Base-by-base conservation (phyloP, 2,113 vertebrate species). In the Eulemur macaco region DNA sequence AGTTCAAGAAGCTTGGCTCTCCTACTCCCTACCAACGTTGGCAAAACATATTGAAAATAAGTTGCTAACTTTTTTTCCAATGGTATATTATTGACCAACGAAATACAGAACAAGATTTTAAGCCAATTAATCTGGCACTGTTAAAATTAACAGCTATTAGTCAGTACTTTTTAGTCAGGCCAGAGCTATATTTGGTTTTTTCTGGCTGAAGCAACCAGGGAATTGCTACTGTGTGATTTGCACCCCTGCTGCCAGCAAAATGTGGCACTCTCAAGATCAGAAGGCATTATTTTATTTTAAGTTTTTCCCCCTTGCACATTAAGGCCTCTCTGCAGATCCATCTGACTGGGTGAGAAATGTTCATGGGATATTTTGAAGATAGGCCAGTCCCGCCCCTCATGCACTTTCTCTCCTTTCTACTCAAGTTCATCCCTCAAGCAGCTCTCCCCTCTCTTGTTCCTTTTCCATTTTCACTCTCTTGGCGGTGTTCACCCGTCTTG, bases 241-340 rank as follows among this genome's bases (percentile, higher is more conserved):
- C 50, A 76, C 39, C 13, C 73, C 74, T 31, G 23, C 76, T 76
- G 76, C 63, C 69, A 60, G 66, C 56, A 86, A 21, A 82, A 76
- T n/a, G 50, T 42, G 66, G 58, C 50, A 23, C 66, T 73, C 63
- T 58, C 14, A 0, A 47, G 74, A 86, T 81, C 73, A 86, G 54
- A 77, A 86, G 63, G 29, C 27, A 25, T 60, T 60, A 31, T 50
- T 90, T 86, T 68, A 78, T 60, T 89, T 89, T 93, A 93, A 90
- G 86, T 47, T 69, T 60, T 54, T 56, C 13, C n/a, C 23, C n/a
- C 31, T 63, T 71, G 52, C 63, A 54, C 21, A 4, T 78, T 3
- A 64, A 80, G 60, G 37, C 37, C 31, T 94, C 56, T 39, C 39
- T 37, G n/a, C 3, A 18, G 68, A 29, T 68, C 34, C 39, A 13